A percentile compares a stretch with the other conserved stretches of the same genome.
Conservation (phyloP, 2,888 invertebrate species). For the Erebia aethiops region DNA sequence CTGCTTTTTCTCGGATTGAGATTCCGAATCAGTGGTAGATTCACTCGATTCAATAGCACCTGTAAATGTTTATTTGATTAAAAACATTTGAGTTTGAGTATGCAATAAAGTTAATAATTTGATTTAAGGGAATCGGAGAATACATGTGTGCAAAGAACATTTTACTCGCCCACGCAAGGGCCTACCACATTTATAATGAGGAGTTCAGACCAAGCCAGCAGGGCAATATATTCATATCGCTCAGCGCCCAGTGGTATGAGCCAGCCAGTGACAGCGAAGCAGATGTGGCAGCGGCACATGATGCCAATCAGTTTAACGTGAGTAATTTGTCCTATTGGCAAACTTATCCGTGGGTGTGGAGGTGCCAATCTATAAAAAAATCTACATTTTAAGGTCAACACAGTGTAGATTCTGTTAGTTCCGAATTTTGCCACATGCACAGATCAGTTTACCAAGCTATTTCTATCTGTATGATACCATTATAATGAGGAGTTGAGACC, state of each 20-base stretch:
- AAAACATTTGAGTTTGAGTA: too few relatives aligned
- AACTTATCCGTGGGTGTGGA: not conserved
- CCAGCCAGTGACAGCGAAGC: slow-evolving; percentile 39
- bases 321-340: not conserved
- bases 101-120: too few relatives aligned
- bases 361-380: too few relatives aligned
- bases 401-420: too few relatives aligned
- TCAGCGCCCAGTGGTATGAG: slow-evolving; percentile 12
- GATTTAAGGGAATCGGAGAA: slow-evolving; percentile 59
- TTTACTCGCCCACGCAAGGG: slow-evolving; percentile 45
- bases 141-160: slow-evolving; percentile 62
- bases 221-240: slow-evolving; percentile 41
- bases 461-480: slow-evolving; percentile 37
- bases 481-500: slow-evolving; percentile 44
- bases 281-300: slow-evolving; percentile 56
- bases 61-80: too few relatives aligned
- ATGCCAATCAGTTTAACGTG: slow-evolving; percentile 65
- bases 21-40: too few relatives aligned
- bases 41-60: too few relatives aligned
- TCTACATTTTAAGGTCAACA: too few relatives aligned
- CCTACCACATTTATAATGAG: slow-evolving; percentile 44
- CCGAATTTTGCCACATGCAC: too few relatives aligned
- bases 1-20: too few relatives aligned
- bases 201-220: slow-evolving; percentile 41
- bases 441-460: too few relatives aligned